Base-by-base conservation (phyloP, 2,797 vertebrate species). In the Acanthornis magna region DNA sequence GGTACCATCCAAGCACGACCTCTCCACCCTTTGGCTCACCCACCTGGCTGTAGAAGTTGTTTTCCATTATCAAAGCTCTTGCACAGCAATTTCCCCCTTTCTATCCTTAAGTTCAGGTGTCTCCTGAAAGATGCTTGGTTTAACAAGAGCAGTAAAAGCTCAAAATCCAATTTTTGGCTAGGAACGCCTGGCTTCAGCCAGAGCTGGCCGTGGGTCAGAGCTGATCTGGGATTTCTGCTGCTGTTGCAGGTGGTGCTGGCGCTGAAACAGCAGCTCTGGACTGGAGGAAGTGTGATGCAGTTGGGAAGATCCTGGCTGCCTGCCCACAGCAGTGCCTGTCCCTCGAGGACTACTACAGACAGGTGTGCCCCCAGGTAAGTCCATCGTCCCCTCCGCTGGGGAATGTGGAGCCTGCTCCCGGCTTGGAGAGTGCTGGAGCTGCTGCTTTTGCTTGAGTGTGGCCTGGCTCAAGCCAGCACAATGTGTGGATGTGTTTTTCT, bases 251-350 rank as follows among this genome's bases (percentile, higher is more conserved):
- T 29, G 98, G 98, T 16, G 85, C 81, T 16, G 88, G 96, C 13
- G 96, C 97, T 7, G 98, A 98, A 84, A 97, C 95, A 21, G 97
- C 84, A 11, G 98, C 98, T 65, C 97, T 98, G 27, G 98, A 99
- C 97, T 99, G 99, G 99, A 98, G 95, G 91, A 99, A 98, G 85
- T 99, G 99, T 21, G 98, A 99, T 11, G 48, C 93, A 17, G 98
- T 99, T 36, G 99, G 99, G 36, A 98, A 97, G 97, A 98, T 99
- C 94, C 96, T 99, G 96, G 97, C 98, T 6, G 97, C 98, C 34
- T 99, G 99, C 85, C 99, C 99, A 18, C 99, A 99, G 90, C 99
- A 99, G 96, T 99, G 98, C 19, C 93, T 98, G 43, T 99, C 99
- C 66, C 96, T 97, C 5, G 98, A 99, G 63, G 95, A 90, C 74